Evolutionary conservation across 2,113 vertebrate genomes (phyloP), one percentile per base, ranked within the genome.

Genomic region (Dolichotis patagonum): DNA sequence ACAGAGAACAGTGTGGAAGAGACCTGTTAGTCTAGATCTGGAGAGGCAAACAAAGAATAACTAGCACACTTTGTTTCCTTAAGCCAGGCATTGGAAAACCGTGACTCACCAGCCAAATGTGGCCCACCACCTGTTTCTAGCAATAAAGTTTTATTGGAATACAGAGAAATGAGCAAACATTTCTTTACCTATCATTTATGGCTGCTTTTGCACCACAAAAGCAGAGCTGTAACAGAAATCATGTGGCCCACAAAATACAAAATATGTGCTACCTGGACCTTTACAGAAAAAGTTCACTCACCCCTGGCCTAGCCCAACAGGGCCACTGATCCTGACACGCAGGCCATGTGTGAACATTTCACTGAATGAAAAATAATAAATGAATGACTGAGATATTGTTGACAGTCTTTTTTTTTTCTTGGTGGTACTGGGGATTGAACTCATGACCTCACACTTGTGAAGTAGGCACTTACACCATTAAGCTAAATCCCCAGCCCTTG

Each of bases 101-200:
- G 22, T 2, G 17, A 32, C 24, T 20, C 83, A 69, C 16, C 30
- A 67, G 35, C 67, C 43, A 46, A 82, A 84, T 78, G n/a, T 91
- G 41, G 65, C 60, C n/a, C 22, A 46, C 58, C 13, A 38, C 30
- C n/a, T 84, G 52, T 85, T 95, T 91, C 77, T 80, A 63, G 38
- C 71, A 85, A 69, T 56, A 56, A 80, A 49, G 65, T 93, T 93
- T 87, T 88, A 93, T 38, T 91, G 75, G 22, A 84, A 90, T 35
- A 77, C 67, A 35, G 78, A 24, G n/a, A 84, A 78, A 77, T 43
- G 43, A 62, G 24, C 16, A 56, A 77, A 83, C 3, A 38, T 46
- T 73, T 82, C 6, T 84, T 75, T 38, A 65, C 32, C 65, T 78
- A 49, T 38, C 86, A 38, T 83, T 75, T 75, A 4, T 90, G 56